Evolutionary conservation across 2,113 vertebrate genomes (phyloP), one percentile per base, ranked within the genome.

Genomic region (Synodontis membranacea): DNA sequence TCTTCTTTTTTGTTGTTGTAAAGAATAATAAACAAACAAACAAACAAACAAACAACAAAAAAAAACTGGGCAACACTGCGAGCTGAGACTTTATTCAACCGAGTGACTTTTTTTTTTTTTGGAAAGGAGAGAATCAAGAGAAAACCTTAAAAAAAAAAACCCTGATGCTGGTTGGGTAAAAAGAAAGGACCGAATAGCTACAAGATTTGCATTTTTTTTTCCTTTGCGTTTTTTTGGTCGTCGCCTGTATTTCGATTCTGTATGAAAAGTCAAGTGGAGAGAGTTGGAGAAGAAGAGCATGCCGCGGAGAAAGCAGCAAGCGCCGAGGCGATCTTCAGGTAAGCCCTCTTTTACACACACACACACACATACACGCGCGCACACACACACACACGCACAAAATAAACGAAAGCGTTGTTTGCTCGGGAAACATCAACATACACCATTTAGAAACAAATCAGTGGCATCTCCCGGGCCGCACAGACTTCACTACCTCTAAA

Each of bases 251-350:
- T 92, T 90, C 92, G 91, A 91, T 95, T 94, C 96, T 96, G 96
- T 94, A 97, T 97, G 96, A 96, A 95, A 96, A 95, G 94, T 95
- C 96, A 91, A 94, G 95, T 93, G 95, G 96, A 93, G 95, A 96
- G 94, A 96, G 94, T 92, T 91, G 92, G 91, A 94, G 94, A 95
- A 94, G 95, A 95, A 94, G 95, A 95, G 95, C 94, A 98, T 98
- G 97, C 97, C 97, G 96, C 96, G 97, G 95, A 97, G 96, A 95
- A 98, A 97, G 95, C 97, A 98, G 95, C 96, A 97, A 96, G 97
- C 96, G 88, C 97, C 97, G 93, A 95, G 97, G 96, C 97, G 97
- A 93, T 97, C 97, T 92, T 95, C 96, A 97, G 97, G 97, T 98
- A 96, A 96, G 93, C 31, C 58, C 28, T 52, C 3, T 5, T 9